Evolutionary conservation across 2,113 vertebrate genomes (phyloP).

Genomic region (Drymodes brunneopygia): DNA sequence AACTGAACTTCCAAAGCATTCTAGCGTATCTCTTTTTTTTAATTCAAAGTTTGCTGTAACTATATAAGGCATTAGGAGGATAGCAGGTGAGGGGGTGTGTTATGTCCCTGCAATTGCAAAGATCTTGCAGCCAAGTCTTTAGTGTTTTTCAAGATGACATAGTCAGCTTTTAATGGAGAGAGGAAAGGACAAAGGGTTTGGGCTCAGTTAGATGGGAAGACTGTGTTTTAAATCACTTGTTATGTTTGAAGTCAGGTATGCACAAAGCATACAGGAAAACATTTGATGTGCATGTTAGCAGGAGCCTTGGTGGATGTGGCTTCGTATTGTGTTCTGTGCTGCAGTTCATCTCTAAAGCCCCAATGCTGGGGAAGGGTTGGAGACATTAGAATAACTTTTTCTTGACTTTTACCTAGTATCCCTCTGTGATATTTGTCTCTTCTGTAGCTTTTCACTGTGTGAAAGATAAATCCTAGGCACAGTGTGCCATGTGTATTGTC

Average conservation of each 20-base stretch:
- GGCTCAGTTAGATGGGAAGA: not conserved
- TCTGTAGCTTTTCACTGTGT: not conserved
- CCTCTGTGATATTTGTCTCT: not conserved
- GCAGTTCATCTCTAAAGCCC: not conserved
- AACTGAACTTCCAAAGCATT: not conserved
- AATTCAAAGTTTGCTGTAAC: not conserved
- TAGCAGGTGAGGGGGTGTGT: not conserved
- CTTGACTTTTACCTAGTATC: not conserved
- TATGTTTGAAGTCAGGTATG: fast-evolving
- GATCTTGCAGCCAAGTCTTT: not conserved
- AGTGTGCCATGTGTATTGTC: not conserved
- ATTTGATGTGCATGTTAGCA: not conserved
- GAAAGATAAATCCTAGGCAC: not conserved
- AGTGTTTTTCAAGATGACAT: not conserved
- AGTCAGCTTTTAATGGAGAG: not conserved
- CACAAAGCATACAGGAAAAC: not conserved
- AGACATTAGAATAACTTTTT: not conserved
- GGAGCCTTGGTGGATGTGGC: not conserved
- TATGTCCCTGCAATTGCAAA: not conserved
- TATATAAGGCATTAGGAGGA: not conserved
- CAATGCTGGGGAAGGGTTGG: not conserved
- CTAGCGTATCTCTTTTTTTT: not conserved
- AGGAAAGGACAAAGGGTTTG: not conserved
- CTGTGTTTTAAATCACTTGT: not conserved
- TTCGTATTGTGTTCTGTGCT: not conserved